A percentile compares a stretch with the other conserved stretches of the same genome.
phyloP scores from a whole-genome alignment of 2,113 vertebrate genomes.

The Oncorhynchus kisutch region DNA sequence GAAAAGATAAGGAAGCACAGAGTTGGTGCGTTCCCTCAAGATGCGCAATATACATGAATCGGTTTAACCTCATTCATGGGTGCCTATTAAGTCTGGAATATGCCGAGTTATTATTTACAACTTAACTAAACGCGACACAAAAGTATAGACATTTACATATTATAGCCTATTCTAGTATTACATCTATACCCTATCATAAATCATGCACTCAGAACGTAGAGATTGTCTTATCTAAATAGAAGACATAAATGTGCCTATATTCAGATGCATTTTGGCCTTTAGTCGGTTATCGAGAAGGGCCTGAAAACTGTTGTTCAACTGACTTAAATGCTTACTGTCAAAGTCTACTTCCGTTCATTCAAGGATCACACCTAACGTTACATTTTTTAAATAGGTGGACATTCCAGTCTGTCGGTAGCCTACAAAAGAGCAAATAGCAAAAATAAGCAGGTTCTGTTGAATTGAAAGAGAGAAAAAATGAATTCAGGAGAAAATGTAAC shows the following conservation, averaged over 20 bases:
- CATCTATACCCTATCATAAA: not conserved
- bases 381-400: not conserved
- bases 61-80: conserved; percentile 44
- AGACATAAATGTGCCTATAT: not conserved
- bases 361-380: not conserved
- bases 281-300: no score
- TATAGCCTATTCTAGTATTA: no score
- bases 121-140: conserved; percentile 2
- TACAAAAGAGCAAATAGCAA: not conserved
- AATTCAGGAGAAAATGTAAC: not conserved
- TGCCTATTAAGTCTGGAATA: conserved; percentile 4
- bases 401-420: not conserved
- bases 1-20: not conserved
- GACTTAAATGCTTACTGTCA: not conserved
- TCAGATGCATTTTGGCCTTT: not conserved
- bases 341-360: not conserved
- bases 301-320: not conserved
- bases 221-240: not conserved
- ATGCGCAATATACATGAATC: conserved; percentile 38
- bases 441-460: conserved; percentile 22
- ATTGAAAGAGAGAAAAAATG: conserved; percentile 7
- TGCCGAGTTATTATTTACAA: not conserved
- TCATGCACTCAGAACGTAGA: not conserved
- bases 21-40: not conserved
- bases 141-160: not conserved